Conservation (phyloP, 2,888 invertebrate species). For the Andrena haemorrhoa region DNA sequence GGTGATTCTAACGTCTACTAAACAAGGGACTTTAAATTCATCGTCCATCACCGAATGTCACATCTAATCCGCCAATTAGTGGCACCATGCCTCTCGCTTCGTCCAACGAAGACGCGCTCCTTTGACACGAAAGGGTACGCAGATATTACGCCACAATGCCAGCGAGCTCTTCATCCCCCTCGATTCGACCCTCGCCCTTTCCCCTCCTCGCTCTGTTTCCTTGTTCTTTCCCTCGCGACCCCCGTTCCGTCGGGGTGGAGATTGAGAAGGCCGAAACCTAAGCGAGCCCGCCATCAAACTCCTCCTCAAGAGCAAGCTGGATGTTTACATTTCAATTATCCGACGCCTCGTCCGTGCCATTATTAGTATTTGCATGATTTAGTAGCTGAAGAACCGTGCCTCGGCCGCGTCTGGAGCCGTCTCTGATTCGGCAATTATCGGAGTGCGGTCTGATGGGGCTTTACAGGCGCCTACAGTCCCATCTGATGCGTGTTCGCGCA, state of each 20-base stretch:
- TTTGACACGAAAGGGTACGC: conserved; percentile 30
- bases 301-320: conserved; percentile 54
- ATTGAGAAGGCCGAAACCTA: conserved; percentile 46
- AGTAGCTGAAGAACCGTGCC: conserved; percentile 74
- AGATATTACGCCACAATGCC: conserved; percentile 45
- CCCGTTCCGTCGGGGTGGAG: conserved; percentile 18
- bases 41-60: neutral
- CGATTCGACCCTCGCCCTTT: conserved; percentile 32
- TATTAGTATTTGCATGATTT: conserved; percentile 83
- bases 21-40: neutral
- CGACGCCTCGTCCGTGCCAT: conserved; percentile 77
- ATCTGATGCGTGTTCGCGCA: neutral
- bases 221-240: conserved; percentile 26
- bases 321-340: conserved; percentile 84
- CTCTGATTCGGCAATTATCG: conserved; percentile 56
- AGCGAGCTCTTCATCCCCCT: conserved; percentile 36
- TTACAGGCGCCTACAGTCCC: neutral
- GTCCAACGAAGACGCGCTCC: conserved; percentile 28
- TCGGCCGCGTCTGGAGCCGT: conserved; percentile 39
- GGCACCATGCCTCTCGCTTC: neutral
- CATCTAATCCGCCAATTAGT: conserved; percentile 12
- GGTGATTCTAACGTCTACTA: neutral
- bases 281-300: conserved; percentile 55
- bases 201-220: conserved; percentile 20
- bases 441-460: conserved; percentile 10